A percentile compares a stretch with the other conserved stretches of the same genome.
These are phyloP conservation scores for Antennarius striatus DNA, from an alignment of 2,113 vertebrate species.

Conservation along the genomic window DNA sequence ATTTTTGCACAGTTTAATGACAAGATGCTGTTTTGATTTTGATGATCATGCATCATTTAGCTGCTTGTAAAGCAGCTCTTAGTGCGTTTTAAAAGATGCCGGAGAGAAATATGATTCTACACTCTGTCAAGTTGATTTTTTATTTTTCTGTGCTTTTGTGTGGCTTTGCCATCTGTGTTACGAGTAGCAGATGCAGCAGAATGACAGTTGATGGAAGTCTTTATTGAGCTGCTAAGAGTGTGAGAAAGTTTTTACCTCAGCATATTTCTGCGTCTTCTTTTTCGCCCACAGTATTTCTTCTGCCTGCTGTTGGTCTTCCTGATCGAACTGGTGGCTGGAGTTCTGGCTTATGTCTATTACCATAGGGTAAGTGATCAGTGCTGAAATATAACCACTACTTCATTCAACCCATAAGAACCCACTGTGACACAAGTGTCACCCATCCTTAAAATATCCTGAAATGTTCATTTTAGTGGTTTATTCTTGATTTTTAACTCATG, in stretches of 20 bases:
- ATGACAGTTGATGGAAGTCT: constrained; percentile 44
- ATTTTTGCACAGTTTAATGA: not conserved
- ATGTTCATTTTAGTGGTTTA: too few species aligned
- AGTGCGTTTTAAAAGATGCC: constrained; percentile 2
- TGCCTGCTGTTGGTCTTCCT: constrained; percentile 85
- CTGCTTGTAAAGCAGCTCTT: too few species aligned
- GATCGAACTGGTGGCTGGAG: constrained; percentile 86
- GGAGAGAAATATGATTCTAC: constrained; percentile 26
- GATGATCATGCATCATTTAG: not conserved
- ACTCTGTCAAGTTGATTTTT: constrained; percentile 27
- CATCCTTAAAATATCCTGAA: too few species aligned
- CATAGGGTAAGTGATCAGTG: constrained; percentile 79
- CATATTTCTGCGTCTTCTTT: constrained; percentile 16
- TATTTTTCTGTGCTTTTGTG: constrained; percentile 15
- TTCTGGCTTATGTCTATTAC: constrained; percentile 88
- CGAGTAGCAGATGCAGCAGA: constrained; percentile 32
- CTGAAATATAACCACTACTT: not conserved
- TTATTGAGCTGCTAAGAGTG: constrained; percentile 24
- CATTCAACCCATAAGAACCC: too few species aligned
- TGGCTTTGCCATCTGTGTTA: constrained; percentile 44
- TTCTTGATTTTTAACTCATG: too few species aligned
- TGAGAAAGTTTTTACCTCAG: constrained; percentile 13
- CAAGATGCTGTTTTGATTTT: constrained; percentile 7
- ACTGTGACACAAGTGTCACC: too few species aligned
- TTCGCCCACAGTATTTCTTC: constrained; percentile 80